Base-by-base conservation (phyloP, 2,797 vertebrate species). In the Enteromius fasciolatus region DNA sequence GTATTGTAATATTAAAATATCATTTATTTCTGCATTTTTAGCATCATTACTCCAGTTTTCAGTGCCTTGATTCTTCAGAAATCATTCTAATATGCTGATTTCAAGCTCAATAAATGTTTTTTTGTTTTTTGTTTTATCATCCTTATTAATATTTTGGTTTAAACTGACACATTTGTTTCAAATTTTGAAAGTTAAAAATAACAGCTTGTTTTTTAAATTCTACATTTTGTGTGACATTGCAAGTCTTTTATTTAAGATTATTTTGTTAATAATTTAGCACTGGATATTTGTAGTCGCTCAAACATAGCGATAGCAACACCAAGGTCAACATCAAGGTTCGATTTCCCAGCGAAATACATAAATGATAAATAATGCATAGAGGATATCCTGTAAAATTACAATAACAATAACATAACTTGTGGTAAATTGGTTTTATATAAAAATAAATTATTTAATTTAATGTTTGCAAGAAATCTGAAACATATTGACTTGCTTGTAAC, bases 401-500 rank as follows among this genome's bases (percentile, higher is more conserved):
- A 67, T 54, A 23, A 68, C 25, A 78, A 18, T n/a, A 52, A 12
- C 28, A 52, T 39, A 74, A 20, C 33, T 69, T n/a, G 10, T 28
- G 2, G 5, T 14, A 57, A 12, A 41, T 28, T 57, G 41, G 23
- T 28, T 41, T 36, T 7, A 36, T 6, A 36, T 36, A 36, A 36
- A n/a, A n/a, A n/a, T n/a, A 36, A 36, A 36, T 36, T 6, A 36
- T 36, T 36, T 36, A 33, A 73, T 63, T 63, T 4, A 33, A 36
- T 50, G 20, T 64, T 74, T 28, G 54, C 5, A 0, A 74, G 28
- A 61, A 59, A 48, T 48, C 69, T 31, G 57, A 63, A 73, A 48
- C 57, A 81, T 50, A 64, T 64, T 64, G 69, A 64, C 57, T 81
- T 36, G 6, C 12, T 52, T 64, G 79, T 64, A 50, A 25, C 31